Base-by-base conservation (phyloP, 2,797 vertebrate species). In the Paratrypauchen microcephalus region DNA sequence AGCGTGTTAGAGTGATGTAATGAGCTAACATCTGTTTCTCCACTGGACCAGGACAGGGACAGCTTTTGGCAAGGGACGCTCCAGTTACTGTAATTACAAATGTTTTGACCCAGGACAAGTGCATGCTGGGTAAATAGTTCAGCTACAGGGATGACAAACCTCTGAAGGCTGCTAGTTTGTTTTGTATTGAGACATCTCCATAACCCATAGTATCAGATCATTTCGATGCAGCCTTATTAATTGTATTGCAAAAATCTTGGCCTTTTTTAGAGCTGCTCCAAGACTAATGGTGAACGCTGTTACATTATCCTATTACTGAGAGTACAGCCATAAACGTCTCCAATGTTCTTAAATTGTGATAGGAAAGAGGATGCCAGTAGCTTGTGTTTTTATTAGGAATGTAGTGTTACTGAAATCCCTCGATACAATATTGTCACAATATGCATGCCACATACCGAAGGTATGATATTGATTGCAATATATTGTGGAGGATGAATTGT, bases 1-100 rank as follows among this genome's bases (percentile, higher is more conserved):
- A 65, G 63, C 9, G 18, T 75, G 72, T 36, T 36, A 9, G 32
- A 52, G 58, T 78, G 75, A 79, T 19, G 71, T 57, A 65, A 84
- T 56, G 23, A 55, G 52, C 45, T 48, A 19, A 70, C 60, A 45
- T 15, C 62, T 7, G 47, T 30, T 18, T 52, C 15, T 11, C 63
- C 2, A 21, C 4, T 5, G 23, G 23, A 39, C 28, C n/a, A n/a
- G 5, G 4, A 58, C 65, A 61, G 26, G 45, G 3, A 3, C 39
- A 65, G 57, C 57, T 58, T 47, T 47, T 0, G 1, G 68, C 11
- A 41, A 55, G 28, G 47, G 56, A 70, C 36, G 72, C 59, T 63
- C 54, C 36, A 24, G 48, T 69, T 59, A 28, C 19, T 61, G n/a
- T 63, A 36, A 15, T 66, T 68, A 23, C 21, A 75, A 47, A 11